Evolutionary conservation across 2,113 vertebrate species (phyloP).

Genomic region (human): DNA sequence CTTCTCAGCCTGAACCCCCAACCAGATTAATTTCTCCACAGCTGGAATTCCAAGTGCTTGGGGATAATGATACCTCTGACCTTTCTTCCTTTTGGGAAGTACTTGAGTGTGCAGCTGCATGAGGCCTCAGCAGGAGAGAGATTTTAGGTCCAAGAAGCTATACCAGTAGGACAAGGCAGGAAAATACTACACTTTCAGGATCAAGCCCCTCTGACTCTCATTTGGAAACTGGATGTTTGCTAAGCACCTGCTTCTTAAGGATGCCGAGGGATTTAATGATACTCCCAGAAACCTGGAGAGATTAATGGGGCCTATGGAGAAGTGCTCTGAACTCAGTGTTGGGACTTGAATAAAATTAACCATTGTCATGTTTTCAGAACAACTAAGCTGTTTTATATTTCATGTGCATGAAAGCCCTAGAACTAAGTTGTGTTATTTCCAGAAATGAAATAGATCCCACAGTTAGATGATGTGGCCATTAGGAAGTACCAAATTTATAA

Average conservation of each 20-base stretch:
- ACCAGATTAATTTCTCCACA: slow-evolving; percentile 63
- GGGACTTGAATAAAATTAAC: slow-evolving; percentile 62
- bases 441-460: slow-evolving; percentile 41
- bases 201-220: slow-evolving; percentile 34
- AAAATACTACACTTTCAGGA: slow-evolving; percentile 55
- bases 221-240: slow-evolving; percentile 68
- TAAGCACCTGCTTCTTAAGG: slow-evolving; percentile 66
- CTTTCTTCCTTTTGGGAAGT: slow-evolving; percentile 50
- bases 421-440: slow-evolving; percentile 61
- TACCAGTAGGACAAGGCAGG: slow-evolving; percentile 32
- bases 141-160: slow-evolving; percentile 33
- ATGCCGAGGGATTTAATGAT: slow-evolving; percentile 58
- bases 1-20: slow-evolving; percentile 18
- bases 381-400: slow-evolving; percentile 52
- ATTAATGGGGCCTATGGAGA: slow-evolving; percentile 59
- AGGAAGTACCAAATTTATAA: slow-evolving; percentile 37
- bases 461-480: slow-evolving; percentile 47
- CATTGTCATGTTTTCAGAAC: slow-evolving; percentile 63
- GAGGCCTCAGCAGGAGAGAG: slow-evolving; percentile 21
- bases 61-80: slow-evolving; percentile 63
- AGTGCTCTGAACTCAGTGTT: slow-evolving; percentile 51
- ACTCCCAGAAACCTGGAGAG: slow-evolving; percentile 50
- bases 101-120: slow-evolving; percentile 56
- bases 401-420: background rate
- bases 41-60: slow-evolving; percentile 63